Evolutionary conservation across 1,140 invertebrate species (phyloP).

Genomic region (Bombus superbus): DNA sequence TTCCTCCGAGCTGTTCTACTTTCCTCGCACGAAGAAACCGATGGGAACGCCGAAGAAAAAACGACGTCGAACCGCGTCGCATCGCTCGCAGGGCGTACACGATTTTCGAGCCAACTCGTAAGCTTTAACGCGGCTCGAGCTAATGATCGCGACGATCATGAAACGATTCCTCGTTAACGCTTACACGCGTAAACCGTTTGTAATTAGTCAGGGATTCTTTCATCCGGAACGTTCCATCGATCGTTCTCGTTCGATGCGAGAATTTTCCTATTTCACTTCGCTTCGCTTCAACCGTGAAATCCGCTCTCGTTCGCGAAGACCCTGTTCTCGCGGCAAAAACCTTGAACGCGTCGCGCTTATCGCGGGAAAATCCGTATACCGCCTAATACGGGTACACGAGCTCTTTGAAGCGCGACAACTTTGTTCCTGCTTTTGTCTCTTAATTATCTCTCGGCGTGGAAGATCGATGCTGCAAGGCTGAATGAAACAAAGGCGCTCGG

Average conservation of each 20-base stretch:
- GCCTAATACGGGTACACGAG: background rate
- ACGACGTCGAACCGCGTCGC: background rate
- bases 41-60: background rate
- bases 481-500: background rate
- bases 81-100: constrained; percentile 3
- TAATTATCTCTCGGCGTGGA: background rate
- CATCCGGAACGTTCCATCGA: background rate
- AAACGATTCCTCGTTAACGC: background rate
- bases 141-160: background rate
- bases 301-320: background rate
- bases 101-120: constrained; percentile 36
- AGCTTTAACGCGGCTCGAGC: constrained; percentile 27
- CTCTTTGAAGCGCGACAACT: background rate
- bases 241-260: background rate
- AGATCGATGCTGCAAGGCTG: background rate
- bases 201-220: background rate
- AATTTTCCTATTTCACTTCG: background rate
- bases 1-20: background rate
- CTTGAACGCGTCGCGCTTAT: background rate
- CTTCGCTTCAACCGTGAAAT: background rate
- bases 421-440: background rate
- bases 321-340: background rate
- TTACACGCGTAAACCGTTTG: background rate
- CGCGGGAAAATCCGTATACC: background rate
- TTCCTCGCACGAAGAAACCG: background rate